These are phyloP conservation scores for Neodontobutis hainanensis DNA, from an alignment of 2,113 vertebrate genomes.

Conservation along the genomic window DNA sequence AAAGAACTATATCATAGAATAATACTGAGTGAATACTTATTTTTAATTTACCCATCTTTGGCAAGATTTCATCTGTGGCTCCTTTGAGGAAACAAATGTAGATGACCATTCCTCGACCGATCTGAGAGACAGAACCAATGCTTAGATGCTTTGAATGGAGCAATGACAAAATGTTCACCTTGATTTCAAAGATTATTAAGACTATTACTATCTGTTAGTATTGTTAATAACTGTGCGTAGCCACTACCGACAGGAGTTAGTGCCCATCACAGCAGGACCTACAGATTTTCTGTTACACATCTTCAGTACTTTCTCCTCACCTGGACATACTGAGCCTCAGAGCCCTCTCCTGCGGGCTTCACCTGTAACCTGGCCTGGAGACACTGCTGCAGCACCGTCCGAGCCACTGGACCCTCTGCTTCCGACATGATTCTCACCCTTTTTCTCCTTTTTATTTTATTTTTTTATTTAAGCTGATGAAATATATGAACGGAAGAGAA, in stretches of 20 bases:
- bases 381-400: slow-evolving; percentile 88
- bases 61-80: slow-evolving; percentile 85
- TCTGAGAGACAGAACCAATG: slow-evolving; percentile 64
- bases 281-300: no score
- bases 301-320: no score
- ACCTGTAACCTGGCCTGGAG: slow-evolving; percentile 85
- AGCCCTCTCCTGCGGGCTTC: slow-evolving; percentile 69
- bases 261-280: no score
- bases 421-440: slow-evolving; percentile 75
- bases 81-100: slow-evolving; percentile 96
- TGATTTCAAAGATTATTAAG: no score
- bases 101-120: slow-evolving; percentile 89
- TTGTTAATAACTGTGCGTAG: no score
- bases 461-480: background rate
- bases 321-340: slow-evolving; percentile 85
- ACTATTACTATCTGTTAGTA: no score
- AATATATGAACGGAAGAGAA: background rate
- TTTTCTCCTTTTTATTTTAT: background rate
- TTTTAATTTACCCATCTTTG: slow-evolving; percentile 87
- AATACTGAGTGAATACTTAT: no score
- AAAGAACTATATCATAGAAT: no score
- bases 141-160: no score
- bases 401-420: slow-evolving; percentile 72
- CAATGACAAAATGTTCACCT: no score
- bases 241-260: no score